Base-by-base conservation (phyloP, 2,888 invertebrate species). In the Ormyrus rosae region DNA sequence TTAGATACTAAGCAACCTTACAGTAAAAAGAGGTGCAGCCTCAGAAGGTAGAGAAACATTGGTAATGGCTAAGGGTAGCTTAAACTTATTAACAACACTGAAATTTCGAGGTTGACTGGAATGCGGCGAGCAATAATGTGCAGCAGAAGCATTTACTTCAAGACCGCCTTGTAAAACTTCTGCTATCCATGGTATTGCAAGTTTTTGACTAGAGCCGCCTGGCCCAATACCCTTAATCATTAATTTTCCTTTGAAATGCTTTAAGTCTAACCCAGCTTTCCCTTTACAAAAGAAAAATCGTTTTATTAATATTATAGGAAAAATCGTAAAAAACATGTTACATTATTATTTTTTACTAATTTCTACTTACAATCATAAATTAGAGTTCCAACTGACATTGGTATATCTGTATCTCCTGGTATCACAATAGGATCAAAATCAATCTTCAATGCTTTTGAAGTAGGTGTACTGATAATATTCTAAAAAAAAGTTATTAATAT, bases 11-110 rank as follows among this genome's bases (percentile, higher is more conserved):
- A 61, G 68, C 34, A 73, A 68, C 75, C 46, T 91, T 91, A 95
- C 94, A 89, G 92, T 91, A 91, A 95, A 95, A 89, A 93, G 92
- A 81, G 92, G 90, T 83, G 92, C 91, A 70, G 93, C 93, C 80
- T 94, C 94, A 19, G 91, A 88, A 6, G 94, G 92, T 84, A 96
- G 90, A 8, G 94, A 93, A 63, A 95, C 92, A 89, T 96, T 95
- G 82, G 94, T 94, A 83, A 97, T 92, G 81, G 94, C 94, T 79
- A 97, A 89, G 8, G 96, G 94, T 84, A 94, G 92, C 86, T 94
- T 93, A 89, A 96, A 96, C 85, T 93, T 93, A 91, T 97, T 97
- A 74, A 93, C 93, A 81, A 96, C 92, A 72, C 92, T 91, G 84
- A 95, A 92, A 84, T 92, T 92, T 81, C 95, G 92, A 82, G 89